Evolutionary conservation across 1,140 invertebrate genomes (phyloP).

Genomic region (Plutomurus gul): DNA sequence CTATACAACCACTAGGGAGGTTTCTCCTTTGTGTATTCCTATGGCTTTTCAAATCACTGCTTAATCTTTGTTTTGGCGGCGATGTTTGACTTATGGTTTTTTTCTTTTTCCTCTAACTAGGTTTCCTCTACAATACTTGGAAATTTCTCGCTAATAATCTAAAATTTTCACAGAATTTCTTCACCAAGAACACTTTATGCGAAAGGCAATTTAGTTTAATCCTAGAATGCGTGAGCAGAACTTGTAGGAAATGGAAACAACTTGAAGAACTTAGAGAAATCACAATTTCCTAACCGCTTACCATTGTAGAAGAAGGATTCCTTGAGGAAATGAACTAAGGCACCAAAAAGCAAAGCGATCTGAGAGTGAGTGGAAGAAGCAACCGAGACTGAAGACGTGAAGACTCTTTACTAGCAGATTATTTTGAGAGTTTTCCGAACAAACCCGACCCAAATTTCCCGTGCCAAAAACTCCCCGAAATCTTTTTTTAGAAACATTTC

Average conservation of each 20-base stretch:
- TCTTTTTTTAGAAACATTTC: conserved; percentile 52
- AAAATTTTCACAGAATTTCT: background rate
- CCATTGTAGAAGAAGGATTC: conserved; percentile 48
- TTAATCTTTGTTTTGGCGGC: background rate
- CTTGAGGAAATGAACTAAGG: conserved; percentile 43
- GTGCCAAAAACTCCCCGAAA: conserved; percentile 46
- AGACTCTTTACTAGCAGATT: conserved; percentile 36
- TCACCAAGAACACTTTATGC: background rate
- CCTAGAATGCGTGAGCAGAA: background rate
- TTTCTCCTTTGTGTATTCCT: background rate
- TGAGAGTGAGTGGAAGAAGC: conserved; percentile 50
- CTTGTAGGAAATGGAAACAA: background rate
- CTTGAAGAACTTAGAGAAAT: background rate
- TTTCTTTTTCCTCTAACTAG: background rate
- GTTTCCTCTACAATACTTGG: background rate
- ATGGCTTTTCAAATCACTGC: background rate
- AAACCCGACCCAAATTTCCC: conserved; percentile 42
- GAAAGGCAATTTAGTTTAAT: background rate
- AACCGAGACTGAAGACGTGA: conserved; percentile 42
- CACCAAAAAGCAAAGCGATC: conserved; percentile 50
- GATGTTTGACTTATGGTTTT: background rate
- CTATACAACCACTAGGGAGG: background rate
- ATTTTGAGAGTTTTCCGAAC: conserved; percentile 45
- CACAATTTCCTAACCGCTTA: conserved; percentile 29
- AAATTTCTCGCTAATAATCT: background rate